phyloP scores from a whole-genome alignment of 2,797 vertebrate species.

The Hybognathus amarus region DNA sequence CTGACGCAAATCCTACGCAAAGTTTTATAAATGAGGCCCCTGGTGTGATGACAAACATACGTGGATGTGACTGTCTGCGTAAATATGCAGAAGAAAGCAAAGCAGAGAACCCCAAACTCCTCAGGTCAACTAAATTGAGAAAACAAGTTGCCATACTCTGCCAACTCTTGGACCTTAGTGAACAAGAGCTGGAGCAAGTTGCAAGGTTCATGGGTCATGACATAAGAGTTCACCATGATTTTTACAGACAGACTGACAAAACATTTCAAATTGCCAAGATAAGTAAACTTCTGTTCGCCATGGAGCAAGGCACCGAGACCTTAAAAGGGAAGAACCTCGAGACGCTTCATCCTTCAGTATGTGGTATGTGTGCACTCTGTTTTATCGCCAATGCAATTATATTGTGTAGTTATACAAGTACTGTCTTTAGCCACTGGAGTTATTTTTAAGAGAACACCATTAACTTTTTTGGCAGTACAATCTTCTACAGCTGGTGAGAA shows the following conservation, averaged over 20 bases:
- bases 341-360: background rate
- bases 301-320: conserved; percentile 38
- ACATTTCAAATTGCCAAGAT: conserved; percentile 55
- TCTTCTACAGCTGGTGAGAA: background rate
- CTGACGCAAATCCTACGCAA: too few relatives aligned
- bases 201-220: conserved; percentile 54
- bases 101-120: background rate
- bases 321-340: conserved; percentile 36
- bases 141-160: background rate
- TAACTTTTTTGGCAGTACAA: background rate
- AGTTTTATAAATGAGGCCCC: too few relatives aligned
- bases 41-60: background rate
- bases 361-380: background rate
- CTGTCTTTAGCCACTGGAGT: background rate
- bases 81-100: background rate
- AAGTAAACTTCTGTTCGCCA: conserved; percentile 56
- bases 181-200: conserved; percentile 27
- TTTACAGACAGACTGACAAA: conserved; percentile 54
- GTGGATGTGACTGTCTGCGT: background rate
- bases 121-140: background rate
- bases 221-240: background rate
- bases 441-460: background rate
- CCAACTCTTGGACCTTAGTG: background rate
- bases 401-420: background rate
- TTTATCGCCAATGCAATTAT: background rate